Percentiles rank a stretch among this genome's conserved stretches.
phyloP scores from a whole-genome alignment of 2,113 vertebrate species.

The Tautogolabrus adspersus region DNA sequence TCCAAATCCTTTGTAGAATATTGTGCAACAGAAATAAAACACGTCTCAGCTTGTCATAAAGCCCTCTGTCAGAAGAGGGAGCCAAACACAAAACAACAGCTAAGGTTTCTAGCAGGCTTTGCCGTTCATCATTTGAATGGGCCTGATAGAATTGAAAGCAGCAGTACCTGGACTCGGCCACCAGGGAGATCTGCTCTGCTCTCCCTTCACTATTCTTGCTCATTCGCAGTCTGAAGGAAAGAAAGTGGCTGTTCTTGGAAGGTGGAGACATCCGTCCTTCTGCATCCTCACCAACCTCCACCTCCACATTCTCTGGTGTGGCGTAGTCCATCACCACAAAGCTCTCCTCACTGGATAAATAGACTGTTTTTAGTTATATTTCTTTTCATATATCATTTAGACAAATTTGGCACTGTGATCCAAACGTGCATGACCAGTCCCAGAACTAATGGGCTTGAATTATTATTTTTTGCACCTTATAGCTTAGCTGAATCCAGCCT shows the following conservation, averaged over 20 bases:
- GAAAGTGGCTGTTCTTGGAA: conserved; percentile 58
- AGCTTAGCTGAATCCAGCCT: background rate
- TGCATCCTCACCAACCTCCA: conserved; percentile 76
- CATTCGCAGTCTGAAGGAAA: conserved; percentile 87
- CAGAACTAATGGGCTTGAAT: background rate
- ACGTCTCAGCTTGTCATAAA: background rate
- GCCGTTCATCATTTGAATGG: background rate
- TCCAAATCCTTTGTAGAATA: background rate
- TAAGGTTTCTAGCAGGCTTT: background rate
- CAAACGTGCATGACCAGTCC: background rate
- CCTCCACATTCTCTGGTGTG: conserved; percentile 86
- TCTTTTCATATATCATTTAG: background rate
- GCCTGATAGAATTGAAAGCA: background rate
- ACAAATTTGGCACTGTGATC: background rate
- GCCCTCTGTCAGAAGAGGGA: conserved; percentile 68
- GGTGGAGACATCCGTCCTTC: conserved; percentile 70
- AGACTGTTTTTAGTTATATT: background rate
- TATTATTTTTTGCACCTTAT: no score
- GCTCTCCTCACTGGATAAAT: conserved; percentile 87
- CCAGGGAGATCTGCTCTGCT: conserved; percentile 84
- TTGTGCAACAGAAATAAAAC: background rate
- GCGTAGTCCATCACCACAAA: conserved; percentile 91
- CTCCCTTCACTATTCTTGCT: conserved; percentile 89
- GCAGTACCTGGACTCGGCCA: conserved; percentile 87
- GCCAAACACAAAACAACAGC: conserved; percentile 39